Conservation (phyloP, 2,113 vertebrate genomes). For the Alligator sinensis region DNA sequence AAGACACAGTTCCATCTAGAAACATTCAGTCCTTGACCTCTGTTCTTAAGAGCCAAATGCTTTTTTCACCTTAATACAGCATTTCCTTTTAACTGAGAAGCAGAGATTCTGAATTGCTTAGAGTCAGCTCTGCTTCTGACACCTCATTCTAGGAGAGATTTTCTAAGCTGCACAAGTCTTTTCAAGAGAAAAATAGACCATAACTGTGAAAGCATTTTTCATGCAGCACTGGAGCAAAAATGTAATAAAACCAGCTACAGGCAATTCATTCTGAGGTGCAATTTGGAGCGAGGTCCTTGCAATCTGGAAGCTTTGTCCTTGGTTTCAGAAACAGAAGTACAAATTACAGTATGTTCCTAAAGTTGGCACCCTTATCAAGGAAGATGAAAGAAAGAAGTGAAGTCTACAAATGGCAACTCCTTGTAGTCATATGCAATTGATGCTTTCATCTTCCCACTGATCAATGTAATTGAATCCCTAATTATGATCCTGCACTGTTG, state of each 20-base stretch:
- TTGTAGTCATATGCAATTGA: not conserved
- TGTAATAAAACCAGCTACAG: not conserved
- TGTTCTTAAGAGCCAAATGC: not conserved
- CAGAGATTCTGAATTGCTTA: not conserved
- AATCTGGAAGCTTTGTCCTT: not conserved
- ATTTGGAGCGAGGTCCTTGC: not conserved
- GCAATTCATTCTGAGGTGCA: not conserved
- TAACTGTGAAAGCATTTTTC: not conserved
- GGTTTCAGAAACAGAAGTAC: not conserved
- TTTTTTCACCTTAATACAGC: not conserved
- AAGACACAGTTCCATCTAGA: accelerated
- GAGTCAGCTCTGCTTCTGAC: not conserved
- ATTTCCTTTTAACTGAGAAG: not conserved
- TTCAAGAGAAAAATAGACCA: not conserved
- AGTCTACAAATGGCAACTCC: not conserved
- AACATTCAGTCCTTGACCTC: not conserved
- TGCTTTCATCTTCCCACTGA: not conserved
- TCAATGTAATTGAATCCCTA: not conserved
- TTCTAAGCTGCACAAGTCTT: not conserved
- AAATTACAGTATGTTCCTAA: not conserved
- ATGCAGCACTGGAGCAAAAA: not conserved
- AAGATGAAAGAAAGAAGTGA: not conserved
- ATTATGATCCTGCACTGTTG: not conserved
- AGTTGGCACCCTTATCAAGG: not conserved
- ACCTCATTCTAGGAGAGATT: not conserved